Conservation (phyloP, 2,797 vertebrate species). For the Oreonectes daqikongensis region DNA sequence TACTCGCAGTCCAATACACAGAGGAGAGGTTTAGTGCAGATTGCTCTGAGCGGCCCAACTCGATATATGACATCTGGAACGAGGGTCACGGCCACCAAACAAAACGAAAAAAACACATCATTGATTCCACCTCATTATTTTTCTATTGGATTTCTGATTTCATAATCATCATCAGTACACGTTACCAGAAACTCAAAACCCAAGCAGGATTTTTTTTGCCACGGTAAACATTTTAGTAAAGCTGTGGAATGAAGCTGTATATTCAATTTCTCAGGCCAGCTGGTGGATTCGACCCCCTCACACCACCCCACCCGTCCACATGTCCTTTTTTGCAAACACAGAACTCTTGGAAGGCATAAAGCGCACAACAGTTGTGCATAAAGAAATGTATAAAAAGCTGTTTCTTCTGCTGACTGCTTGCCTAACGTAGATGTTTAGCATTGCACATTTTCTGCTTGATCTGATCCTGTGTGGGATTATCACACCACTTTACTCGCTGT, state of each 20-base stretch:
- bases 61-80: slow-evolving; percentile 58
- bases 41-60: slow-evolving; percentile 78
- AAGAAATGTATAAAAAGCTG: slow-evolving; percentile 47
- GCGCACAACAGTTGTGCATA: slow-evolving; percentile 75
- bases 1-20: slow-evolving; percentile 69
- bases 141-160: slow-evolving; percentile 86
- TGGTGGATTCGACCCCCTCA: slow-evolving; percentile 70
- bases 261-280: slow-evolving; percentile 77
- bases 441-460: slow-evolving; percentile 84
- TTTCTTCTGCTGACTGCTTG: slow-evolving; percentile 56
- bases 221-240: slow-evolving; percentile 75
- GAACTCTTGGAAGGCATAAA: slow-evolving; percentile 79
- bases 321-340: slow-evolving; percentile 43
- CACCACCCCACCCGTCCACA: slow-evolving; percentile 7
- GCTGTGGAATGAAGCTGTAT: slow-evolving; percentile 76
- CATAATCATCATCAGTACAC: slow-evolving; percentile 82
- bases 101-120: slow-evolving; percentile 58
- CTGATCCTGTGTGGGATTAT: slow-evolving; percentile 76
- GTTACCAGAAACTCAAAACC: slow-evolving; percentile 80
- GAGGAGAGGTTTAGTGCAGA: slow-evolving; percentile 77
- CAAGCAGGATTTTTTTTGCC: slow-evolving; percentile 81
- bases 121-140: slow-evolving; percentile 84
- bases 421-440: slow-evolving; percentile 74
- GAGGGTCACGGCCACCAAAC: slow-evolving; percentile 61
- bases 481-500: slow-evolving; percentile 4